These are phyloP conservation scores for Balaeniceps rex DNA, from an alignment of 2,113 vertebrate genomes.

Conservation along the genomic window DNA sequence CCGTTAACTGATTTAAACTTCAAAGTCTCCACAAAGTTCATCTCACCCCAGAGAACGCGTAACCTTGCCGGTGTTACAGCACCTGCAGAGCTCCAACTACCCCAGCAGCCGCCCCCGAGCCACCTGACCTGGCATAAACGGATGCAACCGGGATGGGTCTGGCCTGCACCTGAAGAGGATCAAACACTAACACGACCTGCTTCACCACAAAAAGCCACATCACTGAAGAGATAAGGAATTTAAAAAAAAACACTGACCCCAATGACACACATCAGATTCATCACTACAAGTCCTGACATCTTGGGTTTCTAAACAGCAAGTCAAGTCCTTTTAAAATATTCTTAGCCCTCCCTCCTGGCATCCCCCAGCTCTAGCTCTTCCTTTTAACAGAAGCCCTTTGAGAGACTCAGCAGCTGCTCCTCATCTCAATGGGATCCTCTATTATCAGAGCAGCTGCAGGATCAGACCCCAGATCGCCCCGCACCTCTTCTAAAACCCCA, in stretches of 20 bases:
- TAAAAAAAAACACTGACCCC: not conserved
- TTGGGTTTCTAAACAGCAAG: not conserved
- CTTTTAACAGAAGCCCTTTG: slow-evolving; percentile 23
- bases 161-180: not conserved
- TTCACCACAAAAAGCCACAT: not conserved
- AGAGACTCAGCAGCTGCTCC: slow-evolving; percentile 35
- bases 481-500: not conserved
- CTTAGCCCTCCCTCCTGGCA: not conserved
- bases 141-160: not conserved
- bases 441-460: slow-evolving; percentile 22
- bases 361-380: not conserved
- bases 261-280: not conserved
- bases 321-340: not conserved
- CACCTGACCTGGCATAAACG: not conserved
- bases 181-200: not conserved
- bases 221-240: not conserved
- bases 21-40: not conserved
- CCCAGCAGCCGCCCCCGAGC: not conserved
- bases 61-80: not conserved
- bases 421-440: slow-evolving; percentile 13
- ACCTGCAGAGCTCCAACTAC: not conserved
- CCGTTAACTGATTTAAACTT: not conserved
- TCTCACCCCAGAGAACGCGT: not conserved
- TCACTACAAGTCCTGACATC: not conserved
- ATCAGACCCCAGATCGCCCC: not conserved